Conservation (phyloP, 2,888 invertebrate species). For the Heteromurus nitidus region DNA sequence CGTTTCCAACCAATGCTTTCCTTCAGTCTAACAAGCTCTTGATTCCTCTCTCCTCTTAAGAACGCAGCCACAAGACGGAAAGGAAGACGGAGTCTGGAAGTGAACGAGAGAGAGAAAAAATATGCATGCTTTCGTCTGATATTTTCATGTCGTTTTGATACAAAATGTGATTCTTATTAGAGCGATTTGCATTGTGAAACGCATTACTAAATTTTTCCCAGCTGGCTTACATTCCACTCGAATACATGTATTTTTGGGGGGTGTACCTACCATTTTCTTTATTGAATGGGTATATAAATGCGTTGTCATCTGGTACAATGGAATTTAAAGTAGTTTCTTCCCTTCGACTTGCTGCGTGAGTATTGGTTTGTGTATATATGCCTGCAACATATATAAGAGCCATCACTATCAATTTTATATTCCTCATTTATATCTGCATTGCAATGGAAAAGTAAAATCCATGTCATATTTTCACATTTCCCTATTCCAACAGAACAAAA, state of each 20-base stretch:
- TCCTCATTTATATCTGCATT: slow-evolving; percentile 23
- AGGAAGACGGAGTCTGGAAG: slow-evolving; percentile 17
- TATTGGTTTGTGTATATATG: slow-evolving; percentile 5
- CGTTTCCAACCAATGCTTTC: slow-evolving; percentile 42
- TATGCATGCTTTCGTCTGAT: slow-evolving; percentile 22
- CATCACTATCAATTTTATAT: neutral
- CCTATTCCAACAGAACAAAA: slow-evolving; percentile 58
- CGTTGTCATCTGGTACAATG: slow-evolving; percentile 33
- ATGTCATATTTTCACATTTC: slow-evolving; percentile 62
- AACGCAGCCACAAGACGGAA: neutral
- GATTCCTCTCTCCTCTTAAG: neutral
- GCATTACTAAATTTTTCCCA: neutral
- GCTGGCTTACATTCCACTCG: neutral
- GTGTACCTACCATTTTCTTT: slow-evolving; percentile 27
- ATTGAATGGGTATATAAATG: slow-evolving; percentile 34
- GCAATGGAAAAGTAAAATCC: slow-evolving; percentile 55
- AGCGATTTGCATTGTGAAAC: slow-evolving; percentile 15
- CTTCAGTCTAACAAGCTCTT: slow-evolving; percentile 6
- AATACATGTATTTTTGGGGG: too few species aligned
- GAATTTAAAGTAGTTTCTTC: slow-evolving; percentile 28
- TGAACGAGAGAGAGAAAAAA: slow-evolving; percentile 25
- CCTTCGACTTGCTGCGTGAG: neutral
- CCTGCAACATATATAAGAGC: neutral
- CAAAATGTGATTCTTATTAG: slow-evolving; percentile 36
- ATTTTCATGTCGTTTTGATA: slow-evolving; percentile 41